phyloP scores from a whole-genome alignment of 53 echinoderm and acorn worm species.

The Zoroaster sp. region DNA sequence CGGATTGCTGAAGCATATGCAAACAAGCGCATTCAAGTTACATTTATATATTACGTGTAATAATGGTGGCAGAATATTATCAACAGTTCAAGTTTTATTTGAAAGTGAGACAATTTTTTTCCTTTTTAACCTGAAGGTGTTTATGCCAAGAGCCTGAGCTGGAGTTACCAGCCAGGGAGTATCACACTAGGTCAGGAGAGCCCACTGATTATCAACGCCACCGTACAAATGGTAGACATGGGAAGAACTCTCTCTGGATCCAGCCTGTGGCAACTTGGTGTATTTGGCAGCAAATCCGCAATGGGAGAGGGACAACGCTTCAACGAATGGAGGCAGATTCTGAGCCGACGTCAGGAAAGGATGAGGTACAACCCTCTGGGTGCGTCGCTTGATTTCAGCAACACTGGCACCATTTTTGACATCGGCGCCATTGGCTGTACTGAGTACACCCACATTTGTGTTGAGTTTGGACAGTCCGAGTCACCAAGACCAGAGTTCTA shows the following conservation, averaged over 20 bases:
- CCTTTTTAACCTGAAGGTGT: conserved; percentile 14
- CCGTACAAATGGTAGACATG: conserved; percentile 69
- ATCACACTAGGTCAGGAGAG: conserved; percentile 78
- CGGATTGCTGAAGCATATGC: too few relatives aligned
- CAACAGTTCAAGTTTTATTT: background rate
- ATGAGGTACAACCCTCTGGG: conserved; percentile 14
- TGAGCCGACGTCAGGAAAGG: conserved; percentile 18
- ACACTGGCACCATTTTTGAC: conserved; percentile 53
- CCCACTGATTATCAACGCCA: conserved; percentile 69
- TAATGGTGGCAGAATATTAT: background rate
- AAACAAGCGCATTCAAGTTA: too few relatives aligned
- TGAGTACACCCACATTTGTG: conserved; percentile 38
- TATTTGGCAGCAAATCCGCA: conserved; percentile 45
- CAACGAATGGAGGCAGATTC: conserved; percentile 17
- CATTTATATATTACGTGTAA: background rate
- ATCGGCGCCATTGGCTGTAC: conserved; percentile 48
- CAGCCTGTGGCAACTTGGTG: conserved; percentile 41
- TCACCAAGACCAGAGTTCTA: conserved; percentile 50
- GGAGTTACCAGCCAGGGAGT: conserved; percentile 65
- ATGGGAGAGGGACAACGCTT: conserved; percentile 41
- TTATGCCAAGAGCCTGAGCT: conserved; percentile 64
- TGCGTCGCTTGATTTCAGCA: background rate
- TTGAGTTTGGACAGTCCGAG: conserved; percentile 48
- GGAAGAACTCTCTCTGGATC: conserved; percentile 45
- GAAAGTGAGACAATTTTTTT: background rate